Percentiles rank a stretch among this genome's conserved stretches.
phyloP scores from a whole-genome alignment of 2,113 vertebrate genomes.

The Gymnocephalus cernua region DNA sequence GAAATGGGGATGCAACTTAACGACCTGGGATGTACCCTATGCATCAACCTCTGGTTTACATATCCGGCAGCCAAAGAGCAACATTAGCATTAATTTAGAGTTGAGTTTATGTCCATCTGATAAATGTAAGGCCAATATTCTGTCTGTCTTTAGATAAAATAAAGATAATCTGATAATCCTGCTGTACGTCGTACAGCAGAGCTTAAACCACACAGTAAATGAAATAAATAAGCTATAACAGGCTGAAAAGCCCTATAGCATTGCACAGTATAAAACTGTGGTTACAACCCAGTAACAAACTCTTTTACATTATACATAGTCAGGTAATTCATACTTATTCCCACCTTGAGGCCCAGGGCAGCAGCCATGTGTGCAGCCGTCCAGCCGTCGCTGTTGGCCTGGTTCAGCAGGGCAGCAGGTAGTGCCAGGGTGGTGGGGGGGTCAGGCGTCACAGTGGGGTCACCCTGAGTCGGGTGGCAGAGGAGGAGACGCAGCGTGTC shows the following conservation, averaged over 20 bases:
- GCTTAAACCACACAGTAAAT: neutral
- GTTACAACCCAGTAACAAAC: neutral
- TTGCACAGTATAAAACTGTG: neutral
- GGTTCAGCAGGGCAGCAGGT: slow-evolving; percentile 88
- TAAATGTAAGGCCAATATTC: neutral
- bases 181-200: neutral
- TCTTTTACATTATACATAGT: no score
- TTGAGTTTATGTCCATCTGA: neutral
- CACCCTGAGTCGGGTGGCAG: slow-evolving; percentile 71
- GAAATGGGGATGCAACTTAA: no score
- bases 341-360: slow-evolving; percentile 95
- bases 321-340: slow-evolving; percentile 5
- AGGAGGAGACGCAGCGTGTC: slow-evolving; percentile 91
- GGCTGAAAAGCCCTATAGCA: neutral
- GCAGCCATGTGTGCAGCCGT: slow-evolving; percentile 95
- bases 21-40: no score
- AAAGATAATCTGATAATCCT: no score
- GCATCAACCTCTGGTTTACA: no score
- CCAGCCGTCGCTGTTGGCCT: slow-evolving; percentile 92
- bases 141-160: neutral
- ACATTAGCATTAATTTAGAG: neutral
- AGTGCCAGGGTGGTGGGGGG: slow-evolving; percentile 11
- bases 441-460: slow-evolving; percentile 42
- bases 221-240: neutral
- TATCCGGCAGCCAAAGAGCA: neutral